These are phyloP conservation scores for Hydrotaea cyrtoneurina DNA, from an alignment of 2,888 invertebrate genomes.

Conservation along the genomic window DNA sequence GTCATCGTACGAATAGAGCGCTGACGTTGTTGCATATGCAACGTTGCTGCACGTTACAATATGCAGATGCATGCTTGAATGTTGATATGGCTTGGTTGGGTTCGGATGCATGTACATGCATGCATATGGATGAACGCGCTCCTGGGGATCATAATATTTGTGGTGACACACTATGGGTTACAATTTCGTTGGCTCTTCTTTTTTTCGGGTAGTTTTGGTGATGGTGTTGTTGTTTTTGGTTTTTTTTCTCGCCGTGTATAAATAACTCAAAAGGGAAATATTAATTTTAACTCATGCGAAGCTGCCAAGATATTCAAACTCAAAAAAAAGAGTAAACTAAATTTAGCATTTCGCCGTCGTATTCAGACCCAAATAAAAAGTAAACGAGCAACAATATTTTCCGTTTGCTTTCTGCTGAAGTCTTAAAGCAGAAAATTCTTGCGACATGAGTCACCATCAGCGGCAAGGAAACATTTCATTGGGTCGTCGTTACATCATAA, in stretches of 20 bases:
- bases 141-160: slow-evolving; percentile 57
- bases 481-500: background rate
- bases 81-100: background rate
- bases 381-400: background rate
- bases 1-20: background rate
- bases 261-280: slow-evolving; percentile 63
- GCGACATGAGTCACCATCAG: background rate
- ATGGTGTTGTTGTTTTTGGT: background rate
- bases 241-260: slow-evolving; percentile 39
- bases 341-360: slow-evolving; percentile 30
- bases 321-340: slow-evolving; percentile 34
- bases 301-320: slow-evolving; percentile 56
- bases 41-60: background rate
- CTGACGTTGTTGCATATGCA: slow-evolving; percentile 26
- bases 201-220: background rate
- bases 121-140: slow-evolving; percentile 31
- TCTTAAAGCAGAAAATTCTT: background rate
- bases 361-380: background rate
- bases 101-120: background rate
- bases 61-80: background rate
- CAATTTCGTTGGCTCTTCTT: slow-evolving; percentile 29
- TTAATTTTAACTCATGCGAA: slow-evolving; percentile 66
- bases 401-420: background rate
- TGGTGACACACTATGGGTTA: slow-evolving; percentile 61
- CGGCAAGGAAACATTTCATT: background rate